Base-by-base conservation (phyloP, 1,140 invertebrate species). In the Lutraria rhynchaena region DNA sequence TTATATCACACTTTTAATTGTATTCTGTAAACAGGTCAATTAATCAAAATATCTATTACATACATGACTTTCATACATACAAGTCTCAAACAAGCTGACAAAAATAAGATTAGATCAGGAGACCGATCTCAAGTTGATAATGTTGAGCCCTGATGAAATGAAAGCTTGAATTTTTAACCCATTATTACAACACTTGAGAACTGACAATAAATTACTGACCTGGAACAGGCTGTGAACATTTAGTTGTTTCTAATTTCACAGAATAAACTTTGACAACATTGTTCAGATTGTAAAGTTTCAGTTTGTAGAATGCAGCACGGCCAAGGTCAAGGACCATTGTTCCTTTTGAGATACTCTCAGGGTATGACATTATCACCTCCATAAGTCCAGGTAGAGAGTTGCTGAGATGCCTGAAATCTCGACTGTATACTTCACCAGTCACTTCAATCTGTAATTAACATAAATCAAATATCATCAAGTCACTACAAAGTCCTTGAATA, bases 351-450 rank as follows among this genome's bases (percentile, higher is more conserved):
- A 88, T 81, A 63, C 86, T 87, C 88, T 57, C 87, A 58, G 83
- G 93, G 87, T 82, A 89, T 44, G 87, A 88, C 53, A 88, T 83
- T 57, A 88, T 61, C 17, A 83, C 86, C 65, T 89, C 85, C n/a
- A 87, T 63, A 85, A 92, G 73, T 85, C 93, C 92, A 0, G 95
- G 95, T 49, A 95, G 84, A 37, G 92, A 85, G 24, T 95, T 94
- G 15, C 90, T 86, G 13, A 95, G 88, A 41, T 92, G 90, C 51
- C 95, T 92, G 11, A 31, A 11, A 11, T 88, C 89, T 58, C 93
- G 90, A 83, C 93, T 93, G 88, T 95, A 94, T 29, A 95, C 93
- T 87, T 96, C 96, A 2, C 95, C 91, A 88, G 95, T 94, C 53
- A 96, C 90, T 61, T 92, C 90, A 31, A 95, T 92, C 94, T 95